Base-by-base conservation (phyloP, 2,888 invertebrate genomes). In the Papilio gigon region DNA sequence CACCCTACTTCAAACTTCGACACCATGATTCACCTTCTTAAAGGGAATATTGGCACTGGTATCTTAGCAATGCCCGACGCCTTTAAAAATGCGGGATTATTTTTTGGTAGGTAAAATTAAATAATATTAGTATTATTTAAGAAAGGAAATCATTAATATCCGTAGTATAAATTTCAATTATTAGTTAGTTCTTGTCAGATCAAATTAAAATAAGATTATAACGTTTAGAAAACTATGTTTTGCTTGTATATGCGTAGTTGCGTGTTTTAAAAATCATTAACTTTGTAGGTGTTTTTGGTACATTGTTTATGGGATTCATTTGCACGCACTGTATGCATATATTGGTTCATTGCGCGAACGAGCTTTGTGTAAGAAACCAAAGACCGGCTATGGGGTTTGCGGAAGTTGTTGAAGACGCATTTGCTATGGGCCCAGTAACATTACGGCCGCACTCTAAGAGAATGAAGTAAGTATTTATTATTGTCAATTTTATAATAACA, bases 1-100 rank as follows among this genome's bases (percentile, higher is more conserved):
- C 95, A 96, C 86, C 96, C 96, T 0, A 96, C 96, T 4, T 96
- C 96, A 73, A 97, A 96, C 88, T 93, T 95, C 76, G 96, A 96
- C 80, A 96, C 96, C 1, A 92, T 95, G 84, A 94, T 95, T 74
- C 95, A 95, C 82, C 87, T 95, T 72, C 86, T 96, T 42, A 95
- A 95, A 84, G 95, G 95, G 30, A 95, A 95, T 77, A 93, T 94
- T 73, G 98, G 98, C 8, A 98, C 99, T 0, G 99, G 99, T 4
- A 98, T 99, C 76, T 91, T 99, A 75, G 99, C 99, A 8, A 97
- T 99, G 97, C 99, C 99, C 4, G 95, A 97, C 88, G 98, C 98
- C 17, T 97, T 98, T 82, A 95, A 96, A 84, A 97, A 98, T 90
- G 95, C 98, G 67, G 98, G 98, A 12, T 92, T 98, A 68, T 94